Evolutionary conservation across 2,797 vertebrate species (phyloP).

Genomic region (Todus mexicanus): DNA sequence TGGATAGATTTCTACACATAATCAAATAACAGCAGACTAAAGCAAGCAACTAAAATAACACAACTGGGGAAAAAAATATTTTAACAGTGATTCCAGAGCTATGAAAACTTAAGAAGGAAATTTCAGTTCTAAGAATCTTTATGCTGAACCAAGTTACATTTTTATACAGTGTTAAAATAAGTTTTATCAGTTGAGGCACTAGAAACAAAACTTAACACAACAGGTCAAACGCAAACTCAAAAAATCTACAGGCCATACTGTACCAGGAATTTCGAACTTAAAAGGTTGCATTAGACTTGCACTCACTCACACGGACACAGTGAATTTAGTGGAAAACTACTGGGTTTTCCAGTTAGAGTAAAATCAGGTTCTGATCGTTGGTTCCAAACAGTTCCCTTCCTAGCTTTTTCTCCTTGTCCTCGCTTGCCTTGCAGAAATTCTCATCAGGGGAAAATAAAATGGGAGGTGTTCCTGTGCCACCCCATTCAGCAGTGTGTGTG

Average conservation of each 20-base stretch:
- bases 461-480: background rate
- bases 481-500: background rate
- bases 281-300: background rate
- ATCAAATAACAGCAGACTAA: slow-evolving; percentile 25
- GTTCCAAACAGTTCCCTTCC: background rate
- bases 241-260: background rate
- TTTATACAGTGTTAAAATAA: slow-evolving; percentile 3
- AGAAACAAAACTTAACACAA: slow-evolving; percentile 17
- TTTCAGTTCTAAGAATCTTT: background rate
- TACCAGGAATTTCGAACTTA: background rate
- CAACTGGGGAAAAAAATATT: background rate
- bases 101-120: background rate
- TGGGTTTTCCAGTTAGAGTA: background rate
- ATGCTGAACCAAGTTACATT: background rate
- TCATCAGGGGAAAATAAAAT: background rate
- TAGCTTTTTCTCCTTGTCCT: slow-evolving; percentile 13
- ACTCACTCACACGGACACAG: slow-evolving; percentile 30
- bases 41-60: slow-evolving; percentile 40
- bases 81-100: background rate
- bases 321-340: slow-evolving; percentile 38
- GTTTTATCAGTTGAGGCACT: slow-evolving; percentile 21
- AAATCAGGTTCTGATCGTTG: slow-evolving; percentile 28
- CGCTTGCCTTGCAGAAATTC: background rate
- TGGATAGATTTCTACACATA: slow-evolving; percentile 15
- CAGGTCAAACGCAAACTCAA: background rate